These are phyloP conservation scores for Irena cyanogastra DNA, from an alignment of 2,113 vertebrate genomes.

Conservation along the genomic window DNA sequence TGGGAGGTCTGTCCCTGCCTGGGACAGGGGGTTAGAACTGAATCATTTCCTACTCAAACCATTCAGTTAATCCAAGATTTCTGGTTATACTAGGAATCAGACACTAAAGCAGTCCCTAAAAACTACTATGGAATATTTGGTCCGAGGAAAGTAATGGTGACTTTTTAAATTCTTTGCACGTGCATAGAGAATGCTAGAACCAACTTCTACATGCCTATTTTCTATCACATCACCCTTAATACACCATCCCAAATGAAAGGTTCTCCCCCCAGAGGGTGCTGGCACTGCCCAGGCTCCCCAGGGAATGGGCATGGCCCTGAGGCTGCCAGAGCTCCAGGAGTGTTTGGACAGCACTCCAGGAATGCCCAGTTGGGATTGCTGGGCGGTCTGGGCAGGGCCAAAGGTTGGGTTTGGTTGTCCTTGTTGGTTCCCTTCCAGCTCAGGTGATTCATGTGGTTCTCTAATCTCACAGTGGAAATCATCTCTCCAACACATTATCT, in stretches of 20 bases:
- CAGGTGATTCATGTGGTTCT: rapidly evolving
- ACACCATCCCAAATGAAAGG: background rate
- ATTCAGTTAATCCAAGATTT: background rate
- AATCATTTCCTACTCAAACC: background rate
- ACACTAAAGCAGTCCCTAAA: background rate
- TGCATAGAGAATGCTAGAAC: background rate
- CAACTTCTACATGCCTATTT: background rate
- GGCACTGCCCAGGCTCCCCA: background rate
- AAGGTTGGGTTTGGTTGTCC: background rate
- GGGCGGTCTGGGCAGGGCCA: background rate
- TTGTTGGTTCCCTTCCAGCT: background rate
- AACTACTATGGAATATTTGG: background rate
- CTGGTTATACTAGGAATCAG: background rate
- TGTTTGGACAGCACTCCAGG: rapidly evolving
- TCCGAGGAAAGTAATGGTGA: background rate
- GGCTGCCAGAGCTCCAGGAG: background rate
- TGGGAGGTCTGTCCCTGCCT: background rate
- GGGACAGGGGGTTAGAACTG: background rate
- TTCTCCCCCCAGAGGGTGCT: background rate
- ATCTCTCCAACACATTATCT: background rate
- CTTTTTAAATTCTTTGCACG: background rate
- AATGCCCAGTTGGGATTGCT: background rate
- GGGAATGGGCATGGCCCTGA: no score
- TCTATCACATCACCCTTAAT: background rate
- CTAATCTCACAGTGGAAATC: background rate